Conservation (phyloP, 2,113 vertebrate genomes). For the Pseudorhombus dupliciocellatus region DNA sequence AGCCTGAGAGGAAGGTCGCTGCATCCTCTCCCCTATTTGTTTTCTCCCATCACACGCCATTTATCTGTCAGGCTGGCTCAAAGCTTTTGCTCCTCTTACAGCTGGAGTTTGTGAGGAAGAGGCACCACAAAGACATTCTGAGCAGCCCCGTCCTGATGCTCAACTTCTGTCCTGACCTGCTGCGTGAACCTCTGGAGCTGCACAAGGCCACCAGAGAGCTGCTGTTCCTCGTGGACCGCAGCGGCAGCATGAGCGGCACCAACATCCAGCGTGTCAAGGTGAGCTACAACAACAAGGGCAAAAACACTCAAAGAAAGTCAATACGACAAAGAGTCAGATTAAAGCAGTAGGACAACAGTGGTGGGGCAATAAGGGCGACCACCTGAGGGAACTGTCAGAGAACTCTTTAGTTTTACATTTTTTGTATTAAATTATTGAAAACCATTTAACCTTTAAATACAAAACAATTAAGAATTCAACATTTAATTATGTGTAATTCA, state of each 20-base stretch:
- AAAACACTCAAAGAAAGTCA: not conserved
- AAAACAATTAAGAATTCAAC: too few relatives aligned
- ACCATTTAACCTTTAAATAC: too few relatives aligned
- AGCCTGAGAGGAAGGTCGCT: constrained; percentile 87
- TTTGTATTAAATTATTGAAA: too few relatives aligned
- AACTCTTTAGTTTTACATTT: too few relatives aligned
- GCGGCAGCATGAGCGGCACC: constrained; percentile 73
- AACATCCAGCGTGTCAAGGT: constrained; percentile 85
- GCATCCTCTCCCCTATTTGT: not conserved
- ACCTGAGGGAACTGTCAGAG: not conserved
- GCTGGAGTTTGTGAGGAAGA: constrained; percentile 92
- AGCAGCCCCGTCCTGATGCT: constrained; percentile 93
- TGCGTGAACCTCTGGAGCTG: constrained; percentile 79
- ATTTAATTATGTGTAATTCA: too few relatives aligned
- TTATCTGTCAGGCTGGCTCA: not conserved
- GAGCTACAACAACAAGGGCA: constrained; percentile 8
- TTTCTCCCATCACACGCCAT: not conserved
- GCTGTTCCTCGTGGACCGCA: constrained; percentile 89
- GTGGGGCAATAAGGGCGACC: too few relatives aligned
- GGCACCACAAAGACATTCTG: constrained; percentile 95
- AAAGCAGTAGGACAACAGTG: not conserved
- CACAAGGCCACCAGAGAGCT: constrained; percentile 88
- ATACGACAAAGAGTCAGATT: not conserved
- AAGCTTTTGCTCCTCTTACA: constrained; percentile 58
- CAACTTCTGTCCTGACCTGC: constrained; percentile 90